phyloP scores from a whole-genome alignment of 2,113 vertebrate genomes.

The Oryzias melastigma region DNA sequence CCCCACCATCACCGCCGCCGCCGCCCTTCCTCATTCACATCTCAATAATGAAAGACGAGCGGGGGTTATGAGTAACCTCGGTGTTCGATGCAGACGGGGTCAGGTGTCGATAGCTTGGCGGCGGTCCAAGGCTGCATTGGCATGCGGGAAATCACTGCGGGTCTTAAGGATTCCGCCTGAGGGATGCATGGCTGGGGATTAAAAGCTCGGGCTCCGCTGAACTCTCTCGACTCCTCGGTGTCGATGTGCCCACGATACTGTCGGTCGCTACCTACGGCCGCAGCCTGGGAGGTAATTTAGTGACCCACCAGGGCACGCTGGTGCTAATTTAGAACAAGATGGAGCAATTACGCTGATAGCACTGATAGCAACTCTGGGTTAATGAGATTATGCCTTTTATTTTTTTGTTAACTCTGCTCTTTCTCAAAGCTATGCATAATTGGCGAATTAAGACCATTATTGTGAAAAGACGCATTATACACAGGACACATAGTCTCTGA shows the following conservation, averaged over 20 bases:
- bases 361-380: background rate
- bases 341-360: slow-evolving; percentile 17
- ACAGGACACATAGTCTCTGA: no score
- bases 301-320: slow-evolving; percentile 39
- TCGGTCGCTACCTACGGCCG: slow-evolving; percentile 41
- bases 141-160: slow-evolving; percentile 57
- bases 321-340: slow-evolving; percentile 37
- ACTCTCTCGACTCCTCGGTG: slow-evolving; percentile 46
- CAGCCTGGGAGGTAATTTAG: slow-evolving; percentile 60
- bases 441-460: no score
- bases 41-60: slow-evolving; percentile 71
- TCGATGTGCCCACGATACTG: slow-evolving; percentile 58
- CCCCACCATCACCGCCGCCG: background rate
- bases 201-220: slow-evolving; percentile 59
- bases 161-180: slow-evolving; percentile 61
- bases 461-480: no score
- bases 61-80: slow-evolving; percentile 65
- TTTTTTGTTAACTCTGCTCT: background rate
- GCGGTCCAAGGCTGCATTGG: slow-evolving; percentile 57
- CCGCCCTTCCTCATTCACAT: slow-evolving; percentile 65
- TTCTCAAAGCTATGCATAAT: no score
- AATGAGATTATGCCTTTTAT: background rate
- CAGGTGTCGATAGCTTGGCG: slow-evolving; percentile 58
- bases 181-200: slow-evolving; percentile 64
- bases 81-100: slow-evolving; percentile 45